Evolutionary conservation across 1,140 invertebrate species (phyloP).

Genomic region (Whitmania pigra): DNA sequence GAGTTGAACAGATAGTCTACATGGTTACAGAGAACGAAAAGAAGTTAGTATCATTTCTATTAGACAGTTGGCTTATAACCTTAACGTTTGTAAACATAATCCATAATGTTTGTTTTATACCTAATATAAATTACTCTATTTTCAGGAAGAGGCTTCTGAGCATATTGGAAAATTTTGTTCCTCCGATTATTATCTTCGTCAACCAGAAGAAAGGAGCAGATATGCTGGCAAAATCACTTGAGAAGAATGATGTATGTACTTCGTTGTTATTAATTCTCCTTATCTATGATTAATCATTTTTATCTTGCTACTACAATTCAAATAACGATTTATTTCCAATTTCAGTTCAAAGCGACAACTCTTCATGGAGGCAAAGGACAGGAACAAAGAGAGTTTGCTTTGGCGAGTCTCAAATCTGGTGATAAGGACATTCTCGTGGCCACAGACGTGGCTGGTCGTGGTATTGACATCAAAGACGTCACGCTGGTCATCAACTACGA

Average conservation of each 20-base stretch:
- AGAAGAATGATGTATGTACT: slow-evolving; percentile 71
- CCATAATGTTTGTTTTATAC: too few species aligned
- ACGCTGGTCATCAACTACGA: slow-evolving; percentile 98
- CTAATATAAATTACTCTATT: too few species aligned
- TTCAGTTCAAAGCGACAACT: slow-evolving; percentile 79
- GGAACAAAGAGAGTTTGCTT: slow-evolving; percentile 94
- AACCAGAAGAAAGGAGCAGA: slow-evolving; percentile 99
- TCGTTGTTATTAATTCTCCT: slow-evolving; percentile 6
- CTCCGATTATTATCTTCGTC: slow-evolving; percentile 97
- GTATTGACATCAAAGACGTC: slow-evolving; percentile 99
- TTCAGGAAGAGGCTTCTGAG: slow-evolving; percentile 50
- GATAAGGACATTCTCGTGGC: slow-evolving; percentile 95
- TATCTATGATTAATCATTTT: background rate
- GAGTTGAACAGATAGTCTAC: slow-evolving; percentile 93
- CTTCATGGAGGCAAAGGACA: slow-evolving; percentile 99
- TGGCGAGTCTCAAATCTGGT: slow-evolving; percentile 84
- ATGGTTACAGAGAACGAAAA: slow-evolving; percentile 89
- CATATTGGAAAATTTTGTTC: slow-evolving; percentile 65
- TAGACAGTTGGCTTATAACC: too few species aligned
- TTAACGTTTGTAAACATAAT: too few species aligned
- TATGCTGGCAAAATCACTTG: slow-evolving; percentile 85
- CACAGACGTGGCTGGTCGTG: slow-evolving; percentile 96
- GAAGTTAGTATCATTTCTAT: slow-evolving; percentile 40
- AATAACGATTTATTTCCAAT: slow-evolving; percentile 22
- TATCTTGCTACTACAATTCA: background rate